Base-by-base conservation (phyloP, 2,888 invertebrate species). In the Isotomurus palustris region DNA sequence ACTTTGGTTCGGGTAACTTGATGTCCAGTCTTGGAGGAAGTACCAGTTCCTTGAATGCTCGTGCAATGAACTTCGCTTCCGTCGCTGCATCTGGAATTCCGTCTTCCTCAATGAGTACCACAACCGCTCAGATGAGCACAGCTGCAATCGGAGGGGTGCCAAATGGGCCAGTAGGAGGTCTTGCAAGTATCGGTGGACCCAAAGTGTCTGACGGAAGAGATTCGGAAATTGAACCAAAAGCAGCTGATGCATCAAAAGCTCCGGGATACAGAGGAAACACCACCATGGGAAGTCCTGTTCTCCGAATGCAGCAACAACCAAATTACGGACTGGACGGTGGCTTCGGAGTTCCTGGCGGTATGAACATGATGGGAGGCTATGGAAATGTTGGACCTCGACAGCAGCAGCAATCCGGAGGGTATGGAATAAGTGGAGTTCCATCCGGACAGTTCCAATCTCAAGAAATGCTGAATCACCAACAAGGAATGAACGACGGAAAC, bases 211-310 rank as follows among this genome's bases (percentile, higher is more conserved):
- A 45, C 19, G 45, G 54, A 2, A 19, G 17, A 28, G 24, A 22
- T 44, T 21, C 3, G 17, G 64, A 64, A 25, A 50, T 35, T 10
- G 49, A 56, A 14, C 48, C 48, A 19, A 21, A 62, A 28, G 62
- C 64, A 58, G 90, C 85, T 62, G 91, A 92, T 77, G 88, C 87
- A 3, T 85, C 89, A 44, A 93, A 92, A 77, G 92, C 92, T 58
- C 92, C 92, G 0, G 92, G 92, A 1, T 93, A 92, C 76, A 83
- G 91, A 72, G 89, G 87, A 52, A 84, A 82, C 49, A 62, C 58
- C 4, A 49, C 66, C 3, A 66, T 68, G 61, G 60, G 66, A 36
- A 68, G 68, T 12, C 70, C 70, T 12, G 53, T 68, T 14, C 55
- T 68, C 10, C 55, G 70, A 51, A 56, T 62, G 54, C 63, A 60